Evolutionary conservation across 1,140 invertebrate species (phyloP), one percentile per base, ranked within the genome.

Genomic region (Campodea augens): DNA sequence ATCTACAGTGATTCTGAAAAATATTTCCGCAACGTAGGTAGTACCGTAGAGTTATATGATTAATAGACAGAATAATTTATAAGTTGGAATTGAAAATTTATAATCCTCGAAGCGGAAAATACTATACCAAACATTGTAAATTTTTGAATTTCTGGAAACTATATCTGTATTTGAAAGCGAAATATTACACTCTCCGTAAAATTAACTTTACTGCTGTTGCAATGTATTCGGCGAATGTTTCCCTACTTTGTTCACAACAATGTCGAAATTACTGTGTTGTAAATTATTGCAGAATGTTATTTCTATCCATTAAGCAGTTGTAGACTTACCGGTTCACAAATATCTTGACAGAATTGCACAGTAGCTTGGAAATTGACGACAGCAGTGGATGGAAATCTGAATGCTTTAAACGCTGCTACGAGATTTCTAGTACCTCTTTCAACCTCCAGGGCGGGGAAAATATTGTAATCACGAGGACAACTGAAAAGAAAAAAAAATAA

Each of bases 341-440:
- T 47, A 29, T 69, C 66, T 45, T 66, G 66, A 50, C 67, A 69
- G 54, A 69, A 69, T 37, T 64, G 57, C n/a, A 69, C 63, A n/a
- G 66, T 67, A 10, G 65, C 67, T 25, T 68, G 64, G 49, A 69
- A 69, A 50, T 69, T 68, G 37, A 69, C 66, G 13, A 62, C 58
- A 2, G 67, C 63, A 5, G 67, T 69, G 15, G 66, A 65, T 22
- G 67, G 66, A 52, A 69, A 69, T 7, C 68, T 53, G 55, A 70
- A 70, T 20, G 68, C 68, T 51, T 68, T 67, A 55, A 70, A 70
- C 50, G 63, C 59, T 10, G 62, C 57, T 48, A 56, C 59, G 18
- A 70, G 51, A 25, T 62, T 59, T 41, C 60, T 55, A 13, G 58
- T 57, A 23, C 58, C 57, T n/a, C 56, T 50, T 44, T 70, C 66